Base-by-base conservation (phyloP, 2,797 vertebrate genomes). In the Diglossa cyanea region DNA sequence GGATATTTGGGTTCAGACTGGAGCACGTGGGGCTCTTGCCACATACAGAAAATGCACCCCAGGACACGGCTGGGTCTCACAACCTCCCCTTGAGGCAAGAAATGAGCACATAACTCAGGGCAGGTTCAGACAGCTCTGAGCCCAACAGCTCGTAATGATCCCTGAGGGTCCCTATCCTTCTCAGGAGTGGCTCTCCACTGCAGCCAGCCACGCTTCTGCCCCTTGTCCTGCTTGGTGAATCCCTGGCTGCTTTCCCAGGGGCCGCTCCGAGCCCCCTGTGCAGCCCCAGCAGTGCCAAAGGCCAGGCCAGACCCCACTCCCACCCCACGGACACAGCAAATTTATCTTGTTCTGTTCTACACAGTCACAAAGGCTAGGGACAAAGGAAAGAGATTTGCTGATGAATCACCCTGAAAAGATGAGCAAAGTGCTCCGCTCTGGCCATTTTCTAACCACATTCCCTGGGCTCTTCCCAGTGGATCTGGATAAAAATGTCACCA, bases 241-340 rank as follows among this genome's bases (percentile, higher is more conserved):
- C 8, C 19, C 26, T 58, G 65, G 54, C 67, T 76, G 50, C 78
- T 51, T 51, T n/a, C 89, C 62, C 5, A 5, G 58, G 45, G 65
- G 61, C 55, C 0, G 18, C 70, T 25, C 31, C 0, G 3, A 73
- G 70, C 92, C 31, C 45, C 58, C 50, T 0, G 0, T 15, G 16
- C 42, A 35, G 31, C n/a, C 15, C 7, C 11, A 1, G 51, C 54
- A 15, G 23, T 6, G n/a, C 54, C 75, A 30, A 66, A 57, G 57
- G 61, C 11, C 16, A 50, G 42, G 28, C 6, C 76, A 86, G 60
- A 40, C 3, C 68, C 67, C 73, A 16, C 35, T 50, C 31, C 73
- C 51, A 25, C 35, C 78, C 80, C 53, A 26, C 0, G 3, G 73
- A 50, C 28, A 11, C 0, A 0, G 37, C 7, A 0, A 23, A 48